Evolutionary conservation across 2,797 vertebrate species (phyloP), one percentile per base, ranked within the genome.

Genomic region (Epinephelus coioides): DNA sequence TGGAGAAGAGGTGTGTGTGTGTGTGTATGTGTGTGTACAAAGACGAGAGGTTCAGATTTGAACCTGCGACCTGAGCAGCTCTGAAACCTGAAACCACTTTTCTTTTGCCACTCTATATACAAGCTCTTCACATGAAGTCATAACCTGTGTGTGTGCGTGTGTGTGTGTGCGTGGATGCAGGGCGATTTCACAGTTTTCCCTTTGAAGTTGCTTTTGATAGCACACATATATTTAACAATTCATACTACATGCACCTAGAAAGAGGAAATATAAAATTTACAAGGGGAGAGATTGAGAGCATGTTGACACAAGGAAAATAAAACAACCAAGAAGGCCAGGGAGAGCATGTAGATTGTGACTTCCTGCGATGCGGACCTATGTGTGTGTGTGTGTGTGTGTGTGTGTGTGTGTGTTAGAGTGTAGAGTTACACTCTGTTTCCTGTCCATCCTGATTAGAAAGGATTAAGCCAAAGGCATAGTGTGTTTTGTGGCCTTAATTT

Each of bases 161-260:
- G 46, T 74, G 63, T 68, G 30, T 49, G 49, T 80, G 47, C 55
- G 59, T 69, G 38, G 6, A 72, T 7, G 53, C 23, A 17, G 25
- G 43, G 40, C 3, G 12, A 67, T 82, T 90, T 90, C 88, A 90
- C 86, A 88, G 86, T 83, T 92, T 89, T 86, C 69, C 60, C 68
- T 85, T n/a, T 73, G 47, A 79, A 83, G 84, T 51, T 63, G 78
- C 82, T 67, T 90, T 87, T 91, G 91, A 90, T 90, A 86, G 90
- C 83, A 76, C 84, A 86, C 67, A 85, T 49, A 44, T 54, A 19
- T 73, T 90, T 86, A 90, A 88, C 54, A 71, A 89, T 91, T 88
- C 46, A 92, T 89, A 73, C 8, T 8, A 79, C 80, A 86, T 40
- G 82, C 55, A 68, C 76, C 78, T 56, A 64, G 69, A 86, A 77